These are phyloP conservation scores for Acinonyx jubatus DNA, from an alignment of 2,113 vertebrate genomes.

Conservation along the genomic window DNA sequence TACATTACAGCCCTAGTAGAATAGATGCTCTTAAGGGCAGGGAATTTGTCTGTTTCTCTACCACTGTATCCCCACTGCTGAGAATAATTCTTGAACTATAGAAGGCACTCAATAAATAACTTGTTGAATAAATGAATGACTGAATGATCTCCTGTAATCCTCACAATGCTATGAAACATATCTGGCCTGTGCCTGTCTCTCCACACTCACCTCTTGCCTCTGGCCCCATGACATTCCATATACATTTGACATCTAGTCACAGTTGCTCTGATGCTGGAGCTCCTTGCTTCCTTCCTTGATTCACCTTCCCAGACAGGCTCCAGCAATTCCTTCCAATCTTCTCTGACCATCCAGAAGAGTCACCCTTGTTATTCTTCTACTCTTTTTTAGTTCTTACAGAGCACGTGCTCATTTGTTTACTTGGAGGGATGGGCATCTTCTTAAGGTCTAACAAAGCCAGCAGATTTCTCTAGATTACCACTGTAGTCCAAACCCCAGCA, in stretches of 20 bases:
- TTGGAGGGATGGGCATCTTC: background rate
- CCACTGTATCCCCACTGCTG: background rate
- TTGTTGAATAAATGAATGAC: background rate
- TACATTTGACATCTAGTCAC: too few species aligned
- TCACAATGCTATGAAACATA: background rate
- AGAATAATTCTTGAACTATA: background rate
- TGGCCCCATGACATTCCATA: background rate
- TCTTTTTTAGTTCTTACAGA: background rate
- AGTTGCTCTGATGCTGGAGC: background rate
- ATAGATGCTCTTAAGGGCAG: background rate
- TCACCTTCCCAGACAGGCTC: too few species aligned
- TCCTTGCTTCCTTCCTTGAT: background rate
- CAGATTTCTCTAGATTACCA: background rate
- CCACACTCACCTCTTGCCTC: background rate
- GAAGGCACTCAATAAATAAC: background rate
- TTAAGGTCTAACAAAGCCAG: background rate
- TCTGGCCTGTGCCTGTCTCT: background rate
- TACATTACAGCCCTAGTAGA: background rate
- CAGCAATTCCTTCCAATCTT: background rate
- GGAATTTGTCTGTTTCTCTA: background rate
- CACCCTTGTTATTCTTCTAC: background rate
- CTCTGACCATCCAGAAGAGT: background rate
- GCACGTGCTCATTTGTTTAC: background rate
- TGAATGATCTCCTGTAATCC: background rate
- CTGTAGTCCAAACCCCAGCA: background rate